Evolutionary conservation across 2,888 invertebrate species (phyloP).

Genomic region (Schrankia costaestrigalis): DNA sequence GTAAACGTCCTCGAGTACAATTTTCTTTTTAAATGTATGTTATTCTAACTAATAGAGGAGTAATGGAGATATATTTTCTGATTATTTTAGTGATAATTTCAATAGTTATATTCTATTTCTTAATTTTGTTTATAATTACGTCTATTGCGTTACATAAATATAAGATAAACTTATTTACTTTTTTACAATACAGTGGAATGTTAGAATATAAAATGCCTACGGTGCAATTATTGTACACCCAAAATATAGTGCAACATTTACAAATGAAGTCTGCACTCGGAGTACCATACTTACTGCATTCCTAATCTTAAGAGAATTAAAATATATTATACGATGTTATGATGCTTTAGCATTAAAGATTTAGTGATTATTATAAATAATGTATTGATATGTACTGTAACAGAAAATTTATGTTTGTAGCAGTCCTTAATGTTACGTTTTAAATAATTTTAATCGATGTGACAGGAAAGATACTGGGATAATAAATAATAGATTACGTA

Average conservation of each 20-base stretch:
- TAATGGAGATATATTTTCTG: no score
- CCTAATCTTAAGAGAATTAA: conserved; percentile 11
- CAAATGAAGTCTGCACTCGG: conserved; percentile 2
- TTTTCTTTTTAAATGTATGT: no score
- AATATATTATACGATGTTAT: conserved; percentile 8
- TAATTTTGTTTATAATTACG: no score
- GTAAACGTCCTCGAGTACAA: conserved; percentile 9
- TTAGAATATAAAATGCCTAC: conserved; percentile 7
- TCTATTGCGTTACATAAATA: conserved; percentile 14
- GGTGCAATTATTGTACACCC: conserved; percentile 14
- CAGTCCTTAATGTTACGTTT: conserved; percentile 6
- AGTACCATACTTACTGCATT: conserved; percentile 12
- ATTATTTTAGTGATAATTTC: no score
- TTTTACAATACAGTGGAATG: conserved; percentile 13
- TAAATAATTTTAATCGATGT: conserved; percentile 16
- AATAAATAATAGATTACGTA: conserved; percentile 30
- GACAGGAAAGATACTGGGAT: conserved; percentile 12
- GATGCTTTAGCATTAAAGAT: conserved; percentile 4
- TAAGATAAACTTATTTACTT: conserved; percentile 8
- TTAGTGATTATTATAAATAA: conserved; percentile 8
- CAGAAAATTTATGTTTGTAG: conserved; percentile 2
- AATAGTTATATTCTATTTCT: no score
- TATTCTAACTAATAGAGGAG: no score
- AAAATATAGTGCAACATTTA: conserved; percentile 13
- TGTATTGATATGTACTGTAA: conserved; percentile 4